Conservation (phyloP, 2,113 vertebrate genomes). For the Regulus satrapa region DNA sequence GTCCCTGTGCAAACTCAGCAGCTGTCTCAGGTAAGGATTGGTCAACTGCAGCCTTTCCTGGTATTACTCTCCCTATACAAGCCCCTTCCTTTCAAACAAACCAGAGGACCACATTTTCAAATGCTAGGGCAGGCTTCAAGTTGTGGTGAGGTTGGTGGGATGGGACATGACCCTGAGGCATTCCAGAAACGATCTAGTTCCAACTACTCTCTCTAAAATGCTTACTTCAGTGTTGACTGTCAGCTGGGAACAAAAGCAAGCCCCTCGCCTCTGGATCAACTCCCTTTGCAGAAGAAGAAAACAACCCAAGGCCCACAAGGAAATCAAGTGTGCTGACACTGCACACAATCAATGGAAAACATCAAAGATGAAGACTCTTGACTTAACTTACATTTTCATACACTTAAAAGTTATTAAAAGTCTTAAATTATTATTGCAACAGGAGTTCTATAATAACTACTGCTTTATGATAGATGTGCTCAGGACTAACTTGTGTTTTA, state of each 20-base stretch:
- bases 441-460: background rate
- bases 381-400: background rate
- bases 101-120: background rate
- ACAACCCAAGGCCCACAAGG: background rate
- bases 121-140: fast-evolving
- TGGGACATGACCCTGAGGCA: background rate
- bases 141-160: background rate
- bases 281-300: background rate
- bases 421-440: background rate
- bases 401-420: background rate
- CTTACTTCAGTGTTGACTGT: background rate
- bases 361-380: background rate
- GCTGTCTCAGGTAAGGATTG: background rate
- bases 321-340: background rate
- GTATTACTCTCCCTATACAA: background rate
- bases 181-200: background rate
- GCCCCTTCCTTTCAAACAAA: background rate
- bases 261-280: background rate
- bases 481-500: background rate
- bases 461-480: background rate
- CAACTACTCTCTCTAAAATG: background rate
- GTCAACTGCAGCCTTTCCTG: background rate
- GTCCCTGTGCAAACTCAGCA: background rate
- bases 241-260: background rate
- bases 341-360: background rate